Evolutionary conservation across 2,113 vertebrate species (phyloP).

Genomic region (Xyliphius kryptos): DNA sequence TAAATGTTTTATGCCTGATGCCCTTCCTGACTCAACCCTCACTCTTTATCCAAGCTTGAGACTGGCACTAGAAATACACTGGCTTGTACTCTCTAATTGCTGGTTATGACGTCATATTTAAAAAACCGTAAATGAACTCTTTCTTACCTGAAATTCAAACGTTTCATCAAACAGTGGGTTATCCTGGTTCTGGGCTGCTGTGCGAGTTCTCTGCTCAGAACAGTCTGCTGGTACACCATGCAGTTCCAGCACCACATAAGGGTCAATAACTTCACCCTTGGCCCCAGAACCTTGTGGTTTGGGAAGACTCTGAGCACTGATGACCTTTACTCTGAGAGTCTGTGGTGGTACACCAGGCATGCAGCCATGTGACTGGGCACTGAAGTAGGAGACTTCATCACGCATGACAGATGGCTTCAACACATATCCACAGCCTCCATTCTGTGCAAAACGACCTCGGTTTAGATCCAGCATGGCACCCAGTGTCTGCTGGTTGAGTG

Average conservation of each 20-base stretch:
- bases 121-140: too few relatives aligned
- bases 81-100: too few relatives aligned
- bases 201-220: constrained; percentile 88
- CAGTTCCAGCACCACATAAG: constrained; percentile 93
- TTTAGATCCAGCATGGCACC: constrained; percentile 96
- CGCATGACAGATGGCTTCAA: constrained; percentile 89
- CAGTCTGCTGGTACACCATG: constrained; percentile 94
- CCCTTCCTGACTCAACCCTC: too few relatives aligned
- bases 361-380: constrained; percentile 88
- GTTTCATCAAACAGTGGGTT: constrained; percentile 96
- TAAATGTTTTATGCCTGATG: too few relatives aligned
- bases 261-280: constrained; percentile 95
- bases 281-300: constrained; percentile 94
- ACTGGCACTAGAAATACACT: too few relatives aligned
- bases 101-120: too few relatives aligned
- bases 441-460: constrained; percentile 89
- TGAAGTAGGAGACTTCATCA: constrained; percentile 94
- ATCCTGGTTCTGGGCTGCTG: constrained; percentile 90
- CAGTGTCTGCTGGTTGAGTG: constrained; percentile 93
- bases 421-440: constrained; percentile 86
- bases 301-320: constrained; percentile 93
- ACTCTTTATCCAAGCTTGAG: too few relatives aligned
- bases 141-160: constrained; percentile 84
- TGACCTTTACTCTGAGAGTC: constrained; percentile 90
- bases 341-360: constrained; percentile 89